Percentiles rank a stretch among this genome's conserved stretches.
Evolutionary conservation across 2,113 vertebrate genomes (phyloP).

Genomic region (Urocitellus parryii): DNA sequence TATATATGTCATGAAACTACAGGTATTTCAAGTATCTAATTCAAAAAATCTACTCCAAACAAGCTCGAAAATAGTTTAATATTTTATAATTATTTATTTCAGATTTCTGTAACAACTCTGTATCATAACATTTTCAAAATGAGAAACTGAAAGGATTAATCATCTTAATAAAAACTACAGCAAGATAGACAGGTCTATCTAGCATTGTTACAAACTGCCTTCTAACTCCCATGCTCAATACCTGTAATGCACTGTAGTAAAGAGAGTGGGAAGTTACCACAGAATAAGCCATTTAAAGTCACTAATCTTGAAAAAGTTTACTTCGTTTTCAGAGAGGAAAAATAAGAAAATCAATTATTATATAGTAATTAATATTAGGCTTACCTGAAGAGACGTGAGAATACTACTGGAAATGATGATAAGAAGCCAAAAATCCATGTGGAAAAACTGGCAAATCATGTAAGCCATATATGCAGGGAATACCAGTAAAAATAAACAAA

Average conservation of each 20-base stretch:
- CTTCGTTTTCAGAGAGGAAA: not conserved
- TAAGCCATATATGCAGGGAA: slow-evolving; percentile 99
- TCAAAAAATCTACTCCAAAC: not conserved
- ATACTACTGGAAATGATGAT: slow-evolving; percentile 99
- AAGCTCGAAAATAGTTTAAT: not conserved
- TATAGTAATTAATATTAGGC: slow-evolving; percentile 7
- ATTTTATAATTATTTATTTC: slow-evolving; percentile 23
- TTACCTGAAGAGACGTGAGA: slow-evolving; percentile 98
- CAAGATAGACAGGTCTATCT: not conserved
- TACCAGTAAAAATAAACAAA: slow-evolving; percentile 95
- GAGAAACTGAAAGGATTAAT: not conserved
- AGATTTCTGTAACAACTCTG: not conserved
- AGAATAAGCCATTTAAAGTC: not conserved
- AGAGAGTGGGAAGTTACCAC: not conserved
- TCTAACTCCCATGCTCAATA: not conserved
- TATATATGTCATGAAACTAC: not conserved
- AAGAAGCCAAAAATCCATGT: slow-evolving; percentile 99
- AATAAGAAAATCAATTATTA: not conserved
- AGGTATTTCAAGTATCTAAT: not conserved
- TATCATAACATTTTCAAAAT: slow-evolving; percentile 25
- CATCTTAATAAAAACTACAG: not conserved
- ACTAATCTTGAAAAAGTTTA: slow-evolving; percentile 4
- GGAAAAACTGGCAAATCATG: slow-evolving; percentile 99
- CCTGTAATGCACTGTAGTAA: not conserved
- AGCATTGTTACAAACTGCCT: slow-evolving; percentile 1